Evolutionary conservation across 1,140 invertebrate genomes (phyloP).

Genomic region (Zaprionus inermis): DNA sequence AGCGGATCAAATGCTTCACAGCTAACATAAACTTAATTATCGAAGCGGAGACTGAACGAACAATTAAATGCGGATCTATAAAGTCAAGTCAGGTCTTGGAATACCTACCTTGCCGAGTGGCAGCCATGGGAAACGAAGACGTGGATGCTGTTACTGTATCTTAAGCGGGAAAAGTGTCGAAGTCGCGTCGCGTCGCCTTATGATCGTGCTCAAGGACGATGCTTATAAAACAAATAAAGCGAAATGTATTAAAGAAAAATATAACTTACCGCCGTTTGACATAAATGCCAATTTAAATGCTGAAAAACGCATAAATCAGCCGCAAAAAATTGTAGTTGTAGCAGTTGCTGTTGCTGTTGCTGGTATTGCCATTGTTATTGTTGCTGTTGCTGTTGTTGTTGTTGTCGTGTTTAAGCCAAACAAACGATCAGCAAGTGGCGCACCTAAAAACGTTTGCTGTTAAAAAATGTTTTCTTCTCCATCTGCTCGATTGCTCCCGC

Average conservation of each 20-base stretch:
- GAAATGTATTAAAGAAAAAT: slow-evolving; percentile 75
- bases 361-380: slow-evolving; percentile 16
- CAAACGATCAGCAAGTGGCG: slow-evolving; percentile 79
- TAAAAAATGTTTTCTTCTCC: slow-evolving; percentile 44
- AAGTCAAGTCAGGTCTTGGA: not conserved
- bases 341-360: slow-evolving; percentile 20
- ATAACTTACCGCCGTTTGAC: slow-evolving; percentile 77
- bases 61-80: slow-evolving; percentile 52
- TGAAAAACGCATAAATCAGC: slow-evolving; percentile 80
- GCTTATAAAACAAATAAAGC: slow-evolving; percentile 77
- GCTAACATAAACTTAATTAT: slow-evolving; percentile 8
- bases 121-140: slow-evolving; percentile 62
- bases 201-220: slow-evolving; percentile 72
- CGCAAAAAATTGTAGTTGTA: slow-evolving; percentile 40
- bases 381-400: slow-evolving; percentile 35
- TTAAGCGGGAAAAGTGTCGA: slow-evolving; percentile 68
- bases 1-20: slow-evolving; percentile 1
- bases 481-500: slow-evolving; percentile 20
- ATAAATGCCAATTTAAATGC: slow-evolving; percentile 83
- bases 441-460: slow-evolving; percentile 72
- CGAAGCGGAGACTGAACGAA: slow-evolving; percentile 30
- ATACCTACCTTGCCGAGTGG: slow-evolving; percentile 19
- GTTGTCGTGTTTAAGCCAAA: slow-evolving; percentile 61
- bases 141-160: slow-evolving; percentile 28
- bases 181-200: slow-evolving; percentile 18